Evolutionary conservation across 1,140 invertebrate species (phyloP).

Genomic region (Goniozus legneri): DNA sequence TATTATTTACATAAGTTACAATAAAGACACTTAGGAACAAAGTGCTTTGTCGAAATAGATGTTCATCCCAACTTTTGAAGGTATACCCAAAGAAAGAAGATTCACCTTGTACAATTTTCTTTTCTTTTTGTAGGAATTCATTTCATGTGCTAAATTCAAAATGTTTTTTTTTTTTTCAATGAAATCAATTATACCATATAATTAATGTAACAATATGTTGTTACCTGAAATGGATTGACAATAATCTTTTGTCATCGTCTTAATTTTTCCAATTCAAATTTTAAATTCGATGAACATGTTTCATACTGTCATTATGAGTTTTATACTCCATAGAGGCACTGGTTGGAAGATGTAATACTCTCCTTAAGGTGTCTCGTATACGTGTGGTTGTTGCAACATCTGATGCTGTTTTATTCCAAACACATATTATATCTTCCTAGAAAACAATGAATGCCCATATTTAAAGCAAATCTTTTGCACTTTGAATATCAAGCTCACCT

Average conservation of each 20-base stretch:
- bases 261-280: too few relatives aligned
- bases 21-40: slow-evolving; percentile 22
- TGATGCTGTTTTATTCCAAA: slow-evolving; percentile 95
- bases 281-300: slow-evolving; percentile 53
- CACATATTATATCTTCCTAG: slow-evolving; percentile 94
- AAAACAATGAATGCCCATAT: neutral
- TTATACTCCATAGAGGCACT: slow-evolving; percentile 96
- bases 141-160: neutral
- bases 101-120: too few relatives aligned
- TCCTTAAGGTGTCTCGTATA: slow-evolving; percentile 90
- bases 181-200: too few relatives aligned
- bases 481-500: slow-evolving; percentile 56
- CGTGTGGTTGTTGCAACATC: slow-evolving; percentile 82
- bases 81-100: too few relatives aligned
- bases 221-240: too few relatives aligned
- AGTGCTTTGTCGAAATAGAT: slow-evolving; percentile 19
- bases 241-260: too few relatives aligned
- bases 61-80: too few relatives aligned
- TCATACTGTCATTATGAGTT: slow-evolving; percentile 82
- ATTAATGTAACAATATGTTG: too few relatives aligned
- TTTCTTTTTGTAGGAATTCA: neutral
- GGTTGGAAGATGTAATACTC: slow-evolving; percentile 90
- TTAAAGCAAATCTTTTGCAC: neutral
- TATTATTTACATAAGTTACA: slow-evolving; percentile 35
- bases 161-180: neutral